Conservation (phyloP, 2,113 vertebrate genomes). For the Heteronetta atricapilla region DNA sequence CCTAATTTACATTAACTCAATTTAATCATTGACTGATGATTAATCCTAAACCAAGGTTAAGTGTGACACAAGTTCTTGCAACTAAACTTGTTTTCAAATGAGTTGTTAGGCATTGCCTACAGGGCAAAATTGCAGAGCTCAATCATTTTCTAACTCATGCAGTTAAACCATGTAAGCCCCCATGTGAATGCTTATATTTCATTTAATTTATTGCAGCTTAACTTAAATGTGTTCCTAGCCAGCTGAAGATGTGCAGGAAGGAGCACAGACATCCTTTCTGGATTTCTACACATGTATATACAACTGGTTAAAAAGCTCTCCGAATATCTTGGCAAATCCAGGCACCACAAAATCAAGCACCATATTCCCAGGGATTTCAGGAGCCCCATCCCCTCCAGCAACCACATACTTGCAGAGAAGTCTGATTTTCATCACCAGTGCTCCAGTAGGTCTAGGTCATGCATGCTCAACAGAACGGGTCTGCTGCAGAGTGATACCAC, state of each 20-base stretch:
- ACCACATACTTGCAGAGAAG: neutral
- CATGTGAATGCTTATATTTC: neutral
- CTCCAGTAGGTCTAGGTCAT: neutral
- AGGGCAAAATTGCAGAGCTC: neutral
- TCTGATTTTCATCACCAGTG: neutral
- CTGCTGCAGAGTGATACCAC: neutral
- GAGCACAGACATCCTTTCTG: neutral
- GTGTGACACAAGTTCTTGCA: neutral
- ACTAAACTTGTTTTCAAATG: neutral
- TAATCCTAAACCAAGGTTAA: slow-evolving; percentile 44
- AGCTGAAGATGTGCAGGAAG: neutral
- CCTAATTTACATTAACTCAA: slow-evolving; percentile 39
- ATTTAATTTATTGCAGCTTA: neutral
- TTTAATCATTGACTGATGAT: slow-evolving; percentile 25
- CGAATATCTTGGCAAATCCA: neutral
- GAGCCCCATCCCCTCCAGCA: neutral
- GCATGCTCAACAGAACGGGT: neutral
- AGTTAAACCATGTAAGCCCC: neutral
- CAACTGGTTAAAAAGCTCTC: neutral
- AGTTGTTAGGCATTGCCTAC: neutral
- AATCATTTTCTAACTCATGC: accelerated
- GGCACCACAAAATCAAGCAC: accelerated
- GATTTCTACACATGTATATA: neutral
- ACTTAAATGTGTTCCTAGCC: neutral
- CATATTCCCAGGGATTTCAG: accelerated